Percentiles rank a stretch among this genome's conserved stretches.
Evolutionary conservation across 2,797 vertebrate species (phyloP).

Genomic region (Eulemur mongoz): DNA sequence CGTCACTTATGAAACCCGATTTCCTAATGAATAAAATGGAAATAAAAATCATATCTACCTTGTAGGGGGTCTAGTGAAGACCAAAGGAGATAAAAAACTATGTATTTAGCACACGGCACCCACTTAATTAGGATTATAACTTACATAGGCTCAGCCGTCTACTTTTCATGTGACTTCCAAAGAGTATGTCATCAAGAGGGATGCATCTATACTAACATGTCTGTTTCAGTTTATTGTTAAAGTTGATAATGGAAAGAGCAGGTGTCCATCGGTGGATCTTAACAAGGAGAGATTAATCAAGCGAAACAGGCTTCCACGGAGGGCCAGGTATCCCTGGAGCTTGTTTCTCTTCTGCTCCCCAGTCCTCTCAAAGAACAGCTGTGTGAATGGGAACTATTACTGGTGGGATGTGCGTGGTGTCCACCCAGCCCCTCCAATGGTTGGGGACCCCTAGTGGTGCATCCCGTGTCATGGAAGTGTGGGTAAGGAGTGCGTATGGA

Average conservation of each 20-base stretch:
- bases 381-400: background rate
- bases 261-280: background rate
- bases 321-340: background rate
- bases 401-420: too few relatives aligned
- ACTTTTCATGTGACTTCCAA: background rate
- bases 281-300: background rate
- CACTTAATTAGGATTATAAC: background rate
- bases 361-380: background rate
- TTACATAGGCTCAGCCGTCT: background rate
- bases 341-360: background rate
- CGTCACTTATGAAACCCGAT: background rate
- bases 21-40: background rate
- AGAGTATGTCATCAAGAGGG: background rate
- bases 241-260: background rate
- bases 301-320: background rate
- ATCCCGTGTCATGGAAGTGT: background rate
- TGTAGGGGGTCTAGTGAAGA: background rate
- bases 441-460: background rate
- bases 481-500: background rate
- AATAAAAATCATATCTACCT: background rate
- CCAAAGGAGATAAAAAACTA: background rate
- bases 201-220: background rate
- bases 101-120: background rate
- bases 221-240: background rate
- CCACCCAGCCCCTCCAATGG: too few relatives aligned